These are phyloP conservation scores for Syrmaticus mikado DNA, from an alignment of 2,113 vertebrate species.

Conservation along the genomic window DNA sequence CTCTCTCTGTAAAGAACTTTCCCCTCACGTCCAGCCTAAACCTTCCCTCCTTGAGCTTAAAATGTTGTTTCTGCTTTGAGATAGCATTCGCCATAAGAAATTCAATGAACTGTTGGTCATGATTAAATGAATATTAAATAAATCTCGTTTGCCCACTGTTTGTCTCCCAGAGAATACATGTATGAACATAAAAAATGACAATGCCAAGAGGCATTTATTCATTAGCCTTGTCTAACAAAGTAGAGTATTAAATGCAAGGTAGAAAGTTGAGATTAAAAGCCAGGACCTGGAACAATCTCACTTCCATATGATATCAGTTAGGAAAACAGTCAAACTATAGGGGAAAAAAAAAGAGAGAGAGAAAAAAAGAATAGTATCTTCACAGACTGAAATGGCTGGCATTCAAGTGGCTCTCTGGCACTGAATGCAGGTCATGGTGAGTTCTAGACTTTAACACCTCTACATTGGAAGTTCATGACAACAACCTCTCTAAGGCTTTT, in stretches of 20 bases:
- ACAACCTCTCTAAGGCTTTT: neutral
- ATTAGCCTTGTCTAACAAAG: neutral
- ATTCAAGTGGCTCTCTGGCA: neutral
- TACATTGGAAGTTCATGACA: neutral
- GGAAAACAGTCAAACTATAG: neutral
- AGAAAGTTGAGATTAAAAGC: neutral
- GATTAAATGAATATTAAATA: neutral
- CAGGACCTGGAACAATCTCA: neutral
- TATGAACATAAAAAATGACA: neutral
- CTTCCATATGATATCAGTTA: neutral
- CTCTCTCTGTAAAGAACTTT: too few species aligned
- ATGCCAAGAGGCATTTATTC: neutral
- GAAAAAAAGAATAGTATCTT: neutral
- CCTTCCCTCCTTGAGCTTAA: too few species aligned
- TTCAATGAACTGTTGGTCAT: neutral
- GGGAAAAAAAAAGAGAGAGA: neutral
- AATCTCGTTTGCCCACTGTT: neutral
- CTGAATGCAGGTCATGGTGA: neutral
- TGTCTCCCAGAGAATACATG: neutral
- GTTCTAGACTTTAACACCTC: neutral
- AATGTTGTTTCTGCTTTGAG: neutral
- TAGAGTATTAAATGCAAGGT: neutral
- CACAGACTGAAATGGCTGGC: neutral
- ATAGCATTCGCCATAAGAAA: neutral
- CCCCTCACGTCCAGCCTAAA: too few species aligned